Base-by-base conservation (phyloP, 1,140 invertebrate species). In the Gryllus bimaculatus region DNA sequence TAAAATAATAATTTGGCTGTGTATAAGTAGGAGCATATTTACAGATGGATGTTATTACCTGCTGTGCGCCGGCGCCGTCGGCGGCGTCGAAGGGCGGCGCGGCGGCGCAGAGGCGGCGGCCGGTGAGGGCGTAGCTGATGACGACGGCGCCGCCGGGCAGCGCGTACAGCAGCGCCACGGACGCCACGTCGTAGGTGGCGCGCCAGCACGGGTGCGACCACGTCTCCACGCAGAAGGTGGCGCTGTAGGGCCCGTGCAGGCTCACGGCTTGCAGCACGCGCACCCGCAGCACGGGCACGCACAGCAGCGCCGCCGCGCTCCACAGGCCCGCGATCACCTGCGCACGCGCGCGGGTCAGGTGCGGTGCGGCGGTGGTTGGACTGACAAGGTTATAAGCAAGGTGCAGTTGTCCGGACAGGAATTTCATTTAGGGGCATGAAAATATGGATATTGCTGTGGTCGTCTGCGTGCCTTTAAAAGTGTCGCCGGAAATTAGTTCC, bases 121-220 rank as follows among this genome's bases (percentile, higher is more conserved):
- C 92, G 89, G 93, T 94, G 83, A 92, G 85, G 0, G 91, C 89
- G 83, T 94, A 94, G 0, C 92, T 90, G 12, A 90, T 84, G 47
- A 92, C 87, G 77, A 93, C 90, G 48, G 93, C 89, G 79, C 88
- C 87, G n/a, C 92, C 92, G 8, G 93, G 93, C 78, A 93, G 88
- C 8, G 91, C 90, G 82, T 94, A 94, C 54, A 94, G 91, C 49
- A 93, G 84, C 0, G 91, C 87, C 82, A 94, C 93, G 81, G 91
- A 91, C 75, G 91, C 87, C 8, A 90, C 86, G 4, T 92, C 92
- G 82, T 93, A 92, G 20, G 87, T 47, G 47, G 48, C 77, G 21
- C 78, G 73, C 6, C 47, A 39, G n/a, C 73, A n/a, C 21, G 20
- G 48, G 8, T 82, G 82, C 0, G 83, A 83, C 88, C 89, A 90